Base-by-base conservation (phyloP, 2,797 vertebrate species). In the Sebastes nivosus region DNA sequence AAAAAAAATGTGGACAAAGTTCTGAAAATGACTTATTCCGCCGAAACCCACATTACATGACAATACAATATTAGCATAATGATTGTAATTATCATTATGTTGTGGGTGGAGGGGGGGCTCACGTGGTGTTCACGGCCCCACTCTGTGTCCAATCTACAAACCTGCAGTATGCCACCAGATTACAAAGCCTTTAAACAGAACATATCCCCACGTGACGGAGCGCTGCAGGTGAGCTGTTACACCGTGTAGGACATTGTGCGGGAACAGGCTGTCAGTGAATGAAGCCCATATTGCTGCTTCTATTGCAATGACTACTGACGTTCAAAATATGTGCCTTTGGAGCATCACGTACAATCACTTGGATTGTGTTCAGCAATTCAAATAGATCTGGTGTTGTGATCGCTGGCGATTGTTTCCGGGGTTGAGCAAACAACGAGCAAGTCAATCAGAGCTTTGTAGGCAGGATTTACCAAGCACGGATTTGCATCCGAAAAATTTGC, bases 81-180 rank as follows among this genome's bases (percentile, higher is more conserved):
- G 66, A 79, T 20, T 46, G 67, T 70, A 81, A 59, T 79, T 36
- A 75, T 71, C 42, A 61, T 65, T 38, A 34, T 55, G 57, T 11
- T 29, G 80, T 20, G 67, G 71, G 73, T 13, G 34, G 67, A 32
- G 24, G 54, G 10, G 10, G 22, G 57, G 64, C 69, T 63, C 42
- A 68, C 14, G 9, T 20, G 22, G 55, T 9, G 67, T 69, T 60
- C 18, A 8, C 4, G 13, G 67, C 24, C 46, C 29, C 67, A 76
- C 72, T 78, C 63, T 65, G 65, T 24, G 66, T 67, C 69, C 63
- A 83, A 71, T 75, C 76, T 67, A 74, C 50, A 65, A 69, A 75
- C 66, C 79, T 80, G 76, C 76, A 75, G 67, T 59, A 27, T 7
- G 24, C 60, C 50, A 46, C 13, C 74, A 55, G 25, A 75, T 80